These are phyloP conservation scores for Drosophila merina DNA, from an alignment of 2,888 invertebrate species.

Conservation along the genomic window DNA sequence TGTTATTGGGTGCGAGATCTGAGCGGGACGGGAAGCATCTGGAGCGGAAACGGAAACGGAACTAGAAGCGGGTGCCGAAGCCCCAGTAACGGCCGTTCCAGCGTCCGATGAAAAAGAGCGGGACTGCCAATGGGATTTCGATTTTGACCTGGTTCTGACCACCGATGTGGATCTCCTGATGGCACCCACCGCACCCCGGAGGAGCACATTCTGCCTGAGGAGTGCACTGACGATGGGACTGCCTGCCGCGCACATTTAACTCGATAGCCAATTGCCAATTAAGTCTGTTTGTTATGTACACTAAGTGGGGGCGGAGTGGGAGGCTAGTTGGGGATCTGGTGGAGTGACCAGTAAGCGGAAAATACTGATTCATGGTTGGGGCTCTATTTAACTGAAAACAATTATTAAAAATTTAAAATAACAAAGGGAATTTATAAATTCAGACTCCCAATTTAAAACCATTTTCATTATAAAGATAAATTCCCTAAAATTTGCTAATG, in stretches of 20 bases:
- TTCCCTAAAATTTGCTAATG: no score
- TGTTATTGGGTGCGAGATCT: constrained; percentile 49
- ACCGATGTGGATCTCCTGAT: constrained; percentile 13
- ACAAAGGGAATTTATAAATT: not conserved
- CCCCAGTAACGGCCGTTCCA: constrained; percentile 29
- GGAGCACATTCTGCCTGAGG: constrained; percentile 56
- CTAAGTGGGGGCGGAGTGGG: constrained; percentile 38
- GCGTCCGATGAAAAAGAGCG: constrained; percentile 18
- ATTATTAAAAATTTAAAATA: not conserved
- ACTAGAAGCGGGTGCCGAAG: not conserved
- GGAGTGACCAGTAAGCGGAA: constrained; percentile 16
- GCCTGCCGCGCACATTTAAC: constrained; percentile 68
- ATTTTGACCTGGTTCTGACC: constrained; percentile 9
- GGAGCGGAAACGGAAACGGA: constrained; percentile 12
- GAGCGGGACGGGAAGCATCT: constrained; percentile 39
- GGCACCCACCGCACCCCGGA: constrained; percentile 27
- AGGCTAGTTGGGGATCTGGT: constrained; percentile 5
- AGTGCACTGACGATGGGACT: constrained; percentile 50
- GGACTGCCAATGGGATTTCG: constrained; percentile 9
- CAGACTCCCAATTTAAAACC: not conserved
- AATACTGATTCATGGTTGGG: constrained; percentile 10
- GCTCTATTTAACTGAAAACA: not conserved
- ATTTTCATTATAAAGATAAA: no score
- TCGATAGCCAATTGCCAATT: constrained; percentile 48
- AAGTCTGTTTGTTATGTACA: constrained; percentile 60